These are phyloP conservation scores for Leuctra nigra DNA, from an alignment of 2,888 invertebrate species.

Conservation along the genomic window DNA sequence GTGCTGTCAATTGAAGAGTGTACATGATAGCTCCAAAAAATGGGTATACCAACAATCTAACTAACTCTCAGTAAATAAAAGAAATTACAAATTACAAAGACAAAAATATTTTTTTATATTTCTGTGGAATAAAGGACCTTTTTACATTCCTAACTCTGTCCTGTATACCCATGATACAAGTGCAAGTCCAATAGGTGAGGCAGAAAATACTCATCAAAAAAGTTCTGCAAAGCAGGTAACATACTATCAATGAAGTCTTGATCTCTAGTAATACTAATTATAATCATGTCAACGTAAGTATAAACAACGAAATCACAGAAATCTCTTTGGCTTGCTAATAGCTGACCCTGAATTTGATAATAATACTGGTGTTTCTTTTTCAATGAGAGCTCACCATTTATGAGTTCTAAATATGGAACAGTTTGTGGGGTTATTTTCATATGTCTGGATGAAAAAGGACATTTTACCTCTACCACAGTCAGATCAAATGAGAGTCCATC, in stretches of 20 bases:
- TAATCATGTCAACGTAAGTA: conserved; percentile 20
- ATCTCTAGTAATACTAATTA: conserved; percentile 22
- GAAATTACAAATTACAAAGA: too few relatives aligned
- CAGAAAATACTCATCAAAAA: conserved; percentile 21
- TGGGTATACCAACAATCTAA: too few relatives aligned
- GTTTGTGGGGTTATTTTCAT: conserved; percentile 21
- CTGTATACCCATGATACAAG: conserved; percentile 20
- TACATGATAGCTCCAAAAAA: too few relatives aligned
- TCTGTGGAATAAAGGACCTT: too few relatives aligned
- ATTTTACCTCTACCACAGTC: conserved; percentile 26
- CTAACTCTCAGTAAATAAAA: too few relatives aligned
- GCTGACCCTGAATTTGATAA: conserved; percentile 14
- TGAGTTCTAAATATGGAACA: conserved; percentile 23
- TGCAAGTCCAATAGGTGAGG: conserved; percentile 23
- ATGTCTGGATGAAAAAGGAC: conserved; percentile 19
- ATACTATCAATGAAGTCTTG: conserved; percentile 25
- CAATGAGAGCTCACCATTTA: conserved; percentile 16
- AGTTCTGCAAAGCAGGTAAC: conserved; percentile 20
- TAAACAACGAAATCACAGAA: conserved; percentile 25
- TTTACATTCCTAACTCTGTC: too few relatives aligned
- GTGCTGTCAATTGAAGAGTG: too few relatives aligned
- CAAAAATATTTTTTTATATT: too few relatives aligned
- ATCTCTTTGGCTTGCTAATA: conserved; percentile 24
- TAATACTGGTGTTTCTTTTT: conserved; percentile 24
- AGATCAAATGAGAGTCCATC: conserved; percentile 23